These are phyloP conservation scores for Cyprinus carpio DNA, from an alignment of 2,113 vertebrate species.

Conservation along the genomic window DNA sequence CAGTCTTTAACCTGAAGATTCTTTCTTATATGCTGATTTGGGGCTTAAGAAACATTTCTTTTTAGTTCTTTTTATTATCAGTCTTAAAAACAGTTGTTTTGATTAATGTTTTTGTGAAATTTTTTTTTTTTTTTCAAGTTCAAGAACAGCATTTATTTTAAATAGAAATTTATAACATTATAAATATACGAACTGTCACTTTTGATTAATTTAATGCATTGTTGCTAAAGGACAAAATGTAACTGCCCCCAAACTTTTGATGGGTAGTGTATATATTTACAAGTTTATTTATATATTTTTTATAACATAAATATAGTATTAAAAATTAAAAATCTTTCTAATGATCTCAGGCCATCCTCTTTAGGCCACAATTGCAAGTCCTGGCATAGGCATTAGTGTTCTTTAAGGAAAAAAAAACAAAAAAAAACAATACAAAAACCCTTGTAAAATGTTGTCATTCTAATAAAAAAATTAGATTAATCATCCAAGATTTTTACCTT, in stretches of 20 bases:
- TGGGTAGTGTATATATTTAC: background rate
- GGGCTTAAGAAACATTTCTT: no score
- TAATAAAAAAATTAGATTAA: background rate
- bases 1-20: background rate
- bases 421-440: background rate
- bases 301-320: no score
- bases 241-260: background rate
- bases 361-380: background rate
- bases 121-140: background rate
- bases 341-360: background rate
- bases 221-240: no score
- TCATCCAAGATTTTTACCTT: background rate
- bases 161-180: no score
- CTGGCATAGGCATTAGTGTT: background rate
- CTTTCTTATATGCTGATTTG: background rate
- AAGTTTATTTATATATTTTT: no score
- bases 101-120: background rate
- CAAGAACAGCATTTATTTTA: background rate
- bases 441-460: background rate
- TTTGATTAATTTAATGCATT: no score
- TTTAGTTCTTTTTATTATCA: background rate
- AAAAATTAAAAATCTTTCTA: background rate
- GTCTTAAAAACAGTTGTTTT: background rate
- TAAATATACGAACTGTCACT: no score
- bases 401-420: background rate